Conservation (phyloP, 2,797 vertebrate species). For the Halcyon leucocephala region DNA sequence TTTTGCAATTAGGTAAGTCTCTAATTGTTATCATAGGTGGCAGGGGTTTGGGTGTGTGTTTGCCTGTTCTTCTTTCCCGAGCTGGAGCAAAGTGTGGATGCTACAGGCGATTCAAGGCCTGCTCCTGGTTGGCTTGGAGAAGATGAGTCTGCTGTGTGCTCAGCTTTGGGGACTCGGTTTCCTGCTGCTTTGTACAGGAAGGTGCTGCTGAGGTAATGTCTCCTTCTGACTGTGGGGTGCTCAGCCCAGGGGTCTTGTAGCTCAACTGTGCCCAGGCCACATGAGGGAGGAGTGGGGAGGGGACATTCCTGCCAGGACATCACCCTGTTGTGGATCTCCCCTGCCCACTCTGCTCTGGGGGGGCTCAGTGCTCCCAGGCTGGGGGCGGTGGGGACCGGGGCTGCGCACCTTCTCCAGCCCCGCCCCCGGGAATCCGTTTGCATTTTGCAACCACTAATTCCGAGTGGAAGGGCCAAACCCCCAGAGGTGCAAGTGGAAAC, state of each 20-base stretch:
- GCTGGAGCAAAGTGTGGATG: not conserved
- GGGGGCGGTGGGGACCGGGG: not conserved
- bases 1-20: conserved; percentile 80
- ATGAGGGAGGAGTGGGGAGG: fast-evolving
- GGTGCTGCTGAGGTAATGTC: not conserved
- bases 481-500: fast-evolving
- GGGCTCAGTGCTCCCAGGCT: not conserved
- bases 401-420: not conserved
- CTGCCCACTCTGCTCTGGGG: fast-evolving
- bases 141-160: fast-evolving
- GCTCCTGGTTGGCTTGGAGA: not conserved
- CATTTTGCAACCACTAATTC: fast-evolving
- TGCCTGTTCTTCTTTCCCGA: not conserved
- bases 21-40: conserved; percentile 77
- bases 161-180: fast-evolving
- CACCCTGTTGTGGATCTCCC: not conserved
- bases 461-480: fast-evolving
- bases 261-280: not conserved
- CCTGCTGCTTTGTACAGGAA: not conserved
- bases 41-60: conserved; percentile 32
- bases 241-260: fast-evolving
- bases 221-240: not conserved
- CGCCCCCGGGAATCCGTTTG: not conserved
- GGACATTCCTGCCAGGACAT: fast-evolving
- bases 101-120: not conserved